These are phyloP conservation scores for Heliornis fulica DNA, from an alignment of 2,113 vertebrate species.

Conservation along the genomic window DNA sequence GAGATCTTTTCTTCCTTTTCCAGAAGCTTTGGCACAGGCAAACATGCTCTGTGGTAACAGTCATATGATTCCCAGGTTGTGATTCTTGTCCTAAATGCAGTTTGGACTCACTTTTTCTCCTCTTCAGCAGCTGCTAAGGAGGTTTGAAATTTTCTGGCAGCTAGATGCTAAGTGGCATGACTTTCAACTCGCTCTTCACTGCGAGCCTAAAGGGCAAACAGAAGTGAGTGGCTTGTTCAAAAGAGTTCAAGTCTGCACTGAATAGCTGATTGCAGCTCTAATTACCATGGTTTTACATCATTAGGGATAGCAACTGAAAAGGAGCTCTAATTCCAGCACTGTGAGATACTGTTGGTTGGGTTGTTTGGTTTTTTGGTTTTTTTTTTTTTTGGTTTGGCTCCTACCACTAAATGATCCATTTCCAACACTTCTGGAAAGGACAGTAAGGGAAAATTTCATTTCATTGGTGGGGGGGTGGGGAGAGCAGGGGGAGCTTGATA, in stretches of 20 bases:
- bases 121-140: constrained; percentile 27
- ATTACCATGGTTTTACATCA: constrained; percentile 50
- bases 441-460: neutral
- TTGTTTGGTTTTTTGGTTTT: neutral
- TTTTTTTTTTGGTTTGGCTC: neutral
- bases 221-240: constrained; percentile 29
- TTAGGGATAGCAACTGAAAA: constrained; percentile 38
- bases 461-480: no score
- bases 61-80: constrained; percentile 16
- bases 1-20: neutral
- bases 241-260: constrained; percentile 8
- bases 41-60: constrained; percentile 25
- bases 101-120: neutral
- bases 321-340: neutral
- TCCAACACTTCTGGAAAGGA: constrained; percentile 3
- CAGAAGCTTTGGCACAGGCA: constrained; percentile 38
- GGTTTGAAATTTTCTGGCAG: constrained; percentile 20
- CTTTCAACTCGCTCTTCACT: constrained; percentile 47
- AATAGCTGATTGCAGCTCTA: constrained; percentile 45
- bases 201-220: constrained; percentile 54
- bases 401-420: constrained; percentile 13
- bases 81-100: constrained; percentile 9
- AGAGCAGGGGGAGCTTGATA: neutral
- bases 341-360: neutral
- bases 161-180: neutral